Evolutionary conservation across 2,113 vertebrate genomes (phyloP).

Genomic region (Microtus montanus): DNA sequence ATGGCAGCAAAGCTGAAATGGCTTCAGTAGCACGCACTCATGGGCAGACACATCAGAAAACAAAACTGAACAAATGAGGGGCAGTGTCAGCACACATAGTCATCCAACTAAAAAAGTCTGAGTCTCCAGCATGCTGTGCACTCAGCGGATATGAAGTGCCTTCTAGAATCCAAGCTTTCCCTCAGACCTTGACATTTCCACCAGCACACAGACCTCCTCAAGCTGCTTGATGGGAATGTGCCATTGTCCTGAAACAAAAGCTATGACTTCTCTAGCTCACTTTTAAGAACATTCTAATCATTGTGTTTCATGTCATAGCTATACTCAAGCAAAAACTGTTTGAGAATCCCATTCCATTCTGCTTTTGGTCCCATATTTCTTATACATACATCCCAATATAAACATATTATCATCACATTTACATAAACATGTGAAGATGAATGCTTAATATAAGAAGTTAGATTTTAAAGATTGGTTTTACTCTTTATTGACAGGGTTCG

Average conservation of each 20-base stretch:
- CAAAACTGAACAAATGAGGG: not conserved
- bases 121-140: not conserved
- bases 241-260: constrained; percentile 25
- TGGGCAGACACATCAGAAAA: not conserved
- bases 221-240: not conserved
- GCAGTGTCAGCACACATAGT: not conserved
- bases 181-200: not conserved
- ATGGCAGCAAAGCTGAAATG: not conserved
- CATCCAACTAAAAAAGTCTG: not conserved
- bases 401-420: constrained; percentile 22
- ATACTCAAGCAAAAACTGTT: not conserved
- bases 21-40: not conserved
- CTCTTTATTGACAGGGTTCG: not conserved
- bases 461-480: not conserved
- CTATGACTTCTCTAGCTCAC: not conserved
- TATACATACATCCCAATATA: not conserved
- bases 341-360: not conserved
- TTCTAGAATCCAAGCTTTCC: not conserved
- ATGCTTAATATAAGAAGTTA: not conserved
- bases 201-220: not conserved
- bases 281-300: constrained; percentile 15
- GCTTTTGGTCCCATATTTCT: not conserved
- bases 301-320: not conserved
- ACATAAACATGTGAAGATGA: not conserved
- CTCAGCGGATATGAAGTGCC: not conserved